Evolutionary conservation across 2,888 invertebrate genomes (phyloP), one percentile per base, ranked within the genome.

Genomic region (Yponomeuta evonymella): DNA sequence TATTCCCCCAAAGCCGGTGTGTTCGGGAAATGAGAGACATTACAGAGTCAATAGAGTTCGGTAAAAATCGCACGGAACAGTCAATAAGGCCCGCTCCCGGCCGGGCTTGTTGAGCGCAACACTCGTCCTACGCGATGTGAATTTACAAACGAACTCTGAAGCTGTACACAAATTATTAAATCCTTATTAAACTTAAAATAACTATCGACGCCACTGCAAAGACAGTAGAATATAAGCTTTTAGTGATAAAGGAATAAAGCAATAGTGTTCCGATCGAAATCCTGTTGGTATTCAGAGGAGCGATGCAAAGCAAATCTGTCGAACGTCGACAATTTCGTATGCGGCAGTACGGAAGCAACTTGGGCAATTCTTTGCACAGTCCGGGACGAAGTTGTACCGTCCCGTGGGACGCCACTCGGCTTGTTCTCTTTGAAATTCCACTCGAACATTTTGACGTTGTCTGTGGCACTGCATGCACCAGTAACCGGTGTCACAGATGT

Each of bases 21-120:
- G 82, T 88, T 88, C 85, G 85, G 87, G 89, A 90, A 90, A 90
- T 89, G 88, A 88, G 86, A 82, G 86, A 88, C 88, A 89, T 90
- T 90, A 90, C 86, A 74, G 85, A 89, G 88, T 89, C 89, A 89
- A 90, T 89, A 88, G 89, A 85, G 81, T 83, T 80, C 79, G 82
- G 83, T 82, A 82, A 82, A 82, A 84, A 81, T 85, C 76, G 85
- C 83, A 84, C 80, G 81, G 84, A 83, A 84, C 85, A 86, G 85
- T 86, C 87, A 86, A 87, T 88, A 85, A 84, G 87, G 83, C 81
- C 83, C 80, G 84, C 83, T 85, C 83, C 82, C 83, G 84, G 81
- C 78, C 81, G 79, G 78, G 83, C 86, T 82, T 83, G 82, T 86
- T 84, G 82, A 80, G 81, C 81, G 82, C 83, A 83, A 86, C 82